Evolutionary conservation across 2,113 vertebrate genomes (phyloP), one percentile per base, ranked within the genome.

Genomic region (Corythornis madagascariensis): DNA sequence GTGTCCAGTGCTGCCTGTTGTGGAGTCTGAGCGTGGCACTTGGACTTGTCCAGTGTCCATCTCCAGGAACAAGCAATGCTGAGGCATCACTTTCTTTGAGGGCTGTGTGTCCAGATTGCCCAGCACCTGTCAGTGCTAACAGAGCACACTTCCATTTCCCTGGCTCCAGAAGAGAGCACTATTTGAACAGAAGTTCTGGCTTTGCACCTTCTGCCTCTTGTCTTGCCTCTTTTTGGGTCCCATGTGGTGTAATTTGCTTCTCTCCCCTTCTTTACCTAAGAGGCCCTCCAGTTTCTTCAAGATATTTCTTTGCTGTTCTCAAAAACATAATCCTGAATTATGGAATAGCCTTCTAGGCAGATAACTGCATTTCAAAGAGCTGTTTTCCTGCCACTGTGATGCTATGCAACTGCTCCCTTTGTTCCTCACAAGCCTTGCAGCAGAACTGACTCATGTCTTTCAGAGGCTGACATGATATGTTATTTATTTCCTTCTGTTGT

Each of bases 1-100:
- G 33, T 56, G 40, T n/a, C 42, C 2, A 4, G 16, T n/a, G 74
- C 38, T 81, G 38, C 29, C 22, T 20, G 38, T 47, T 1, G 4
- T 19, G 0, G 1, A 4, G 42, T 21, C n/a, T 10, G 56, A 29
- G 38, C 1, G 1, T 0, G 16, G 29, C 26, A 1, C 52, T 6
- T 1, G 8, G 14, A 4, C 40, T 8, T 3, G 1, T 5, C 26
- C n/a, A 2, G 16, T 10, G n/a, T 17, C 48, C 45, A 7, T 8
- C 31, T 25, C 19, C 16, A 5, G 79, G 2, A 55, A 4, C 5
- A 1, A 0, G 1, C 21, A 42, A 3, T 0, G 0, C 63, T 9
- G 59, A n/a, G 45, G 26, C 47, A 15, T 19, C 0, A 2, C 61
- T 35, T 31, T 1, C 0, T 47, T 31, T 12, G 59, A 28, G 56